Evolutionary conservation across 2,888 invertebrate species (phyloP), one percentile per base, ranked within the genome.

Genomic region (Gonocerus acuteangulatus): DNA sequence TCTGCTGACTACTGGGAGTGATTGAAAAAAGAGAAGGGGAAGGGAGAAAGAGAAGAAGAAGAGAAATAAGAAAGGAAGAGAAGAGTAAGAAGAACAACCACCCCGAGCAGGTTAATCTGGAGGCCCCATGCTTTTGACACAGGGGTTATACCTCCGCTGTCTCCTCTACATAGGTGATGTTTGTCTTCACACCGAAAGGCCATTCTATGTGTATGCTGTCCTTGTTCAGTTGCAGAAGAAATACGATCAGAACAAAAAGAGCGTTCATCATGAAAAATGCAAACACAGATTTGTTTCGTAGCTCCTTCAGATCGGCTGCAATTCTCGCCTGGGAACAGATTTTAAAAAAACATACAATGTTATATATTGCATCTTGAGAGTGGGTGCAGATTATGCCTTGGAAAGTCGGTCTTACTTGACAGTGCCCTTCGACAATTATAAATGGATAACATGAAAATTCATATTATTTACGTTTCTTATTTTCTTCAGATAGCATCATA

Each of bases 241-340:
- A 93, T 74, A 97, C 95, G 79, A 95, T 91, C 80, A 97, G 86
- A 76, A 96, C 93, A 86, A 96, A 97, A 75, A 97, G 86, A 77
- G 95, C 92, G 85, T 97, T 99, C 83, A 96, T 89, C 95, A 97
- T 96, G 81, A 96, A 89, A 86, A 96, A 95, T 75, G 91, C 92
- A 79, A 95, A 94, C 74, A 94, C 93, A 73, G 92, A 91, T 78
- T 95, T 94, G 85, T 96, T 96, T 74, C 96, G 83, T 74, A 96
- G 85, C 75, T 95, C 95, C 75, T 90, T 84, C 77, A 97, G 82
- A 78, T 95, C 94, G 72, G 81, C 80, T 73, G 91, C 91, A 73
- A 92, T 87, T 75, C 91, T 84, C 75, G 85, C 89, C 90, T 92
- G 83, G 77, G 81, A 82, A 70, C 78, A 77, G 76, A 75, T 47